Conservation (phyloP, 2,888 invertebrate genomes). For the Clivina fossor region DNA sequence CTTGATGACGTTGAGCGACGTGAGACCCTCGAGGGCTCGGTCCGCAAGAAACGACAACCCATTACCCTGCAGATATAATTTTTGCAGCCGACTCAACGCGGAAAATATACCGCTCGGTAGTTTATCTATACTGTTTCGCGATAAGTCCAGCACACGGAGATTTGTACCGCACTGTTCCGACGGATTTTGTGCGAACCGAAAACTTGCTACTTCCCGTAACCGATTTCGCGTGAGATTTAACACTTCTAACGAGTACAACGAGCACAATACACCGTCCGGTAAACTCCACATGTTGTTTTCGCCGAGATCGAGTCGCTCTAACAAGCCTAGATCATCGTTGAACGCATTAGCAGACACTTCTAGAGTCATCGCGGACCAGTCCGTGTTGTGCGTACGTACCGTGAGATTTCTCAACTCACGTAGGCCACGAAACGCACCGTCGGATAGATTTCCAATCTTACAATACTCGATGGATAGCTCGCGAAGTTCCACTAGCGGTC, state of each 20-base stretch:
- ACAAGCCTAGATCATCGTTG: constrained; percentile 69
- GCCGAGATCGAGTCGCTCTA: constrained; percentile 74
- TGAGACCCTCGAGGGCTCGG: constrained; percentile 74
- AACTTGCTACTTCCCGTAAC: constrained; percentile 72
- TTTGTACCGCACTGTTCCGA: constrained; percentile 71
- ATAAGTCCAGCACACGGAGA: constrained; percentile 71
- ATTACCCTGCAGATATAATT: constrained; percentile 76
- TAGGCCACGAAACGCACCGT: constrained; percentile 79
- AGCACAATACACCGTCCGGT: constrained; percentile 75
- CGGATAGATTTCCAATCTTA: constrained; percentile 78
- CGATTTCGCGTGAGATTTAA: constrained; percentile 80
- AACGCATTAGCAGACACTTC: constrained; percentile 75
- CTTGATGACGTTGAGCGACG: constrained; percentile 71
- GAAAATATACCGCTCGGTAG: constrained; percentile 72
- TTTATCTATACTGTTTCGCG: constrained; percentile 76
- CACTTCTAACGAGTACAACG: constrained; percentile 71
- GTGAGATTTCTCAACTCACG: constrained; percentile 77
- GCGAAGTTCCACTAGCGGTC: constrained; percentile 72
- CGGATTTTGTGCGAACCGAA: constrained; percentile 67
- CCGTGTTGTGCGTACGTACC: constrained; percentile 79
- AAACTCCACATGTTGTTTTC: constrained; percentile 80
- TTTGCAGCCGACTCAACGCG: constrained; percentile 69
- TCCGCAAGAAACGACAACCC: constrained; percentile 75
- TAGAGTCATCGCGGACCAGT: constrained; percentile 79
- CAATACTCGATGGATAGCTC: constrained; percentile 81